Conservation (phyloP, 2,113 vertebrate genomes). For the Macroglossus sobrinus region DNA sequence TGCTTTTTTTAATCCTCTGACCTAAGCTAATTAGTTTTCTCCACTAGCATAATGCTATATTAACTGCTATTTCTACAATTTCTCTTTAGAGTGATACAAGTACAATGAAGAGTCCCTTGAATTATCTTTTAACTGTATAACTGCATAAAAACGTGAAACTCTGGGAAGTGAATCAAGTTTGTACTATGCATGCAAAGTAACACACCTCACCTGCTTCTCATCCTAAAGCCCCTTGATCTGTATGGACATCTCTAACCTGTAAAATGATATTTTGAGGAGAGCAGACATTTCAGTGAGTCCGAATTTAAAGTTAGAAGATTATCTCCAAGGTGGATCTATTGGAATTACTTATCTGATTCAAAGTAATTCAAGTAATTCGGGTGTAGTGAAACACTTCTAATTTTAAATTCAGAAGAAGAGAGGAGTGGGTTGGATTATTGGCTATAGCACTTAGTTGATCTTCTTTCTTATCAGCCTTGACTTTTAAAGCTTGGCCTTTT, state of each 20-base stretch:
- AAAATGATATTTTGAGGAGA: slow-evolving; percentile 77
- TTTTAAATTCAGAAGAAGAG: slow-evolving; percentile 81
- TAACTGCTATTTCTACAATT: slow-evolving; percentile 54
- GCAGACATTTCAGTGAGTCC: slow-evolving; percentile 74
- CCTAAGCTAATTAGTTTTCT: slow-evolving; percentile 53
- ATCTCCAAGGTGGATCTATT: slow-evolving; percentile 77
- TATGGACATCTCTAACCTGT: slow-evolving; percentile 60
- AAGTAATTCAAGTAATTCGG: slow-evolving; percentile 77
- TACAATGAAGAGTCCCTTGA: slow-evolving; percentile 49
- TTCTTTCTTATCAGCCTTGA: slow-evolving; percentile 57
- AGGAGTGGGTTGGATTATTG: slow-evolving; percentile 71
- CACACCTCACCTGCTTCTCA: slow-evolving; percentile 50
- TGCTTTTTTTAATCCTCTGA: slow-evolving; percentile 7
- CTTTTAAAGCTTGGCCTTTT: slow-evolving; percentile 57
- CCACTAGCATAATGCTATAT: slow-evolving; percentile 61
- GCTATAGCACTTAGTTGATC: slow-evolving; percentile 45
- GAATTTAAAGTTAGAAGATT: slow-evolving; percentile 79
- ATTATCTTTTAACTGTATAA: slow-evolving; percentile 67
- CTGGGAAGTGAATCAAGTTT: slow-evolving; percentile 58
- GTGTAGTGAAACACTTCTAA: slow-evolving; percentile 79
- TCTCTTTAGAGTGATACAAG: slow-evolving; percentile 44
- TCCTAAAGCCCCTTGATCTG: slow-evolving; percentile 53
- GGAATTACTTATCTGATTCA: slow-evolving; percentile 80
- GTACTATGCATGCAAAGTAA: slow-evolving; percentile 34
- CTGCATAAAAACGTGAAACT: slow-evolving; percentile 51